These are phyloP conservation scores for Itoplectis maculator DNA, from an alignment of 2,888 invertebrate species.

Conservation along the genomic window DNA sequence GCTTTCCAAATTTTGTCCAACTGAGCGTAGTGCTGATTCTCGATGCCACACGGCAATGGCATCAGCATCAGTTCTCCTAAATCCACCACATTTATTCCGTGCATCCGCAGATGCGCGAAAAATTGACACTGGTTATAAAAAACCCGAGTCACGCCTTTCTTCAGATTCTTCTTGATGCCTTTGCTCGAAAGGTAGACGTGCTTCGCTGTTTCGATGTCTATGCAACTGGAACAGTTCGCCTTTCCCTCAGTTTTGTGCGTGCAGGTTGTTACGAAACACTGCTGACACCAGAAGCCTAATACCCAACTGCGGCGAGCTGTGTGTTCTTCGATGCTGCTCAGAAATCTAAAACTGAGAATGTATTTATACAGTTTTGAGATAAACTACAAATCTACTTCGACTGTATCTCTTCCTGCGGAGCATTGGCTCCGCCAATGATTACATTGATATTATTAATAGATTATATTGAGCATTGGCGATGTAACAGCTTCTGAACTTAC, in stretches of 20 bases:
- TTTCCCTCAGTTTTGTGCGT: conserved; percentile 69
- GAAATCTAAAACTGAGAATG: conserved; percentile 78
- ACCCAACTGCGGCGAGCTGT: conserved; percentile 80
- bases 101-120: conserved; percentile 78
- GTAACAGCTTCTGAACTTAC: conserved; percentile 71
- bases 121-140: conserved; percentile 83
- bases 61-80: conserved; percentile 80
- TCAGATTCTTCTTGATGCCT: conserved; percentile 74
- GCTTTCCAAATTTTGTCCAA: conserved; percentile 76
- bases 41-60: conserved; percentile 77
- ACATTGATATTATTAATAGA: too few species aligned
- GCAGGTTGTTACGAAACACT: conserved; percentile 76
- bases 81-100: conserved; percentile 73
- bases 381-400: background rate
- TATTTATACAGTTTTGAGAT: background rate
- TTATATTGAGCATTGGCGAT: background rate
- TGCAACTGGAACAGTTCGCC: conserved; percentile 54
- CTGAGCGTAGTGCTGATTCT: conserved; percentile 71
- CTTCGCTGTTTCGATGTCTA: conserved; percentile 71
- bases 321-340: conserved; percentile 79
- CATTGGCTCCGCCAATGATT: too few species aligned
- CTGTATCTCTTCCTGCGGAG: background rate
- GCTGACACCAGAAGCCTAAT: conserved; percentile 80
- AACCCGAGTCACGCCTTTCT: conserved; percentile 74
- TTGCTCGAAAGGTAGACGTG: conserved; percentile 72